Base-by-base conservation (phyloP, 2,797 vertebrate species). In the Sebastes steindachneri region DNA sequence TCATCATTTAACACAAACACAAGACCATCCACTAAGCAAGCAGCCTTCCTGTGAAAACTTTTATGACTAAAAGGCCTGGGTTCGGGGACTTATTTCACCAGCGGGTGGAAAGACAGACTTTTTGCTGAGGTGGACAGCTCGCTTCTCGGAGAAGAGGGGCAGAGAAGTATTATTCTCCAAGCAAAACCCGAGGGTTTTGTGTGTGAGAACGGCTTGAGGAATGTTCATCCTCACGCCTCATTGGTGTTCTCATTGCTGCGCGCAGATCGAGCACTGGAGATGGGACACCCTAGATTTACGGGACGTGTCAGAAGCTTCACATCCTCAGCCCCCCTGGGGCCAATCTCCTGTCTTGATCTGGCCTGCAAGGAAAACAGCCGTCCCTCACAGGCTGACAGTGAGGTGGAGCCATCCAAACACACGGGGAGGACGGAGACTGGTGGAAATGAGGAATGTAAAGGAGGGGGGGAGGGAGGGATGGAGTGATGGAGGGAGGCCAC, bases 201-300 rank as follows among this genome's bases (percentile, higher is more conserved):
- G 89, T 92, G 92, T 87, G 92, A 91, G 91, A 92, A 92, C 86
- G 79, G 92, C 37, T 79, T 79, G 74, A 94, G 94, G 95, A 96
- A 96, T 96, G 94, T 96, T 94, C 95, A 83, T 93, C 93, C 94
- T 94, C 92, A 95, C 92, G 95, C 93, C 94, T 96, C 95, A 95
- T 95, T 96, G 93, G 91, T 84, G 92, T 93, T 94, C 93, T 86
- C 87, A 92, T 93, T 89, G 89, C 90, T 78, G 89, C 53, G 83
- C 72, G 63, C 81, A 73, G 86, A 91, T 94, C 80, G 83, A 89
- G 89, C 91, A 31, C 75, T 78, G 75, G 92, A 93, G 93, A 95
- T 94, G 94, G 94, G 93, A 95, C 93, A 80, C 79, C 82, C 79
- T 82, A 94, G 94, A 95, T 95, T 95, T 95, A 95, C 92, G 90